Base-by-base conservation (phyloP, 2,113 vertebrate genomes). In the Nesogale talazaci region DNA sequence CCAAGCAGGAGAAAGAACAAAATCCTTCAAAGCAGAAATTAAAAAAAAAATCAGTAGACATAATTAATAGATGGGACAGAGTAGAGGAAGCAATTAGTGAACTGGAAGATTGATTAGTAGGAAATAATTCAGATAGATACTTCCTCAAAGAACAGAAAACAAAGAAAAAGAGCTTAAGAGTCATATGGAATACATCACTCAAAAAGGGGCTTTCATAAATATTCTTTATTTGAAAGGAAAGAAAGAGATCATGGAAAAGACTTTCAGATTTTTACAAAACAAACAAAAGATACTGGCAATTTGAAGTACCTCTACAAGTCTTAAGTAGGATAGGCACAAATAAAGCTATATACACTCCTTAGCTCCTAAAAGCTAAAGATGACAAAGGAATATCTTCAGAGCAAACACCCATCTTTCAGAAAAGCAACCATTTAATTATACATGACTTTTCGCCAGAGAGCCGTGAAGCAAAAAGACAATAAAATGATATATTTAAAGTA, bases 401-500 rank as follows among this genome's bases (percentile, higher is more conserved):
- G 70, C 25, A 93, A 40, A 87, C 16, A 85, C 46, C 34, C 15
- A 7, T 61, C 22, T 85, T 92, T 88, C 27, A 79, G 74, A 63
- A 31, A 14, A 75, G 6, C 46, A 67, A 59, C 7, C 40, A 29
- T 0, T 88, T 20, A 92, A 86, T 76, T 67, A 25, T 72, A 42
- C 34, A 5, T 83, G 57, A 82, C 25, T 88, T 94, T 88, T 94
- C 27, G 42, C 75, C 34, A 88, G 25, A 61, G 34, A 91, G 87
- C 15, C 40, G 84, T 89, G 87, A 84, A 15, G 23, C 25, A 52
- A 91, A 89, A 86, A 86, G 11, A 63, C 38, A 83, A 25, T 31
- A 79, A 67, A 78, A 85, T 75, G 8, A 42, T 82, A 9, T 65
- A 25, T 94, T 74, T 69, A 89, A 86, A 36, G 23, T 38, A 20